phyloP scores from a whole-genome alignment of 2,113 vertebrate species.

The Xenus cinereus region DNA sequence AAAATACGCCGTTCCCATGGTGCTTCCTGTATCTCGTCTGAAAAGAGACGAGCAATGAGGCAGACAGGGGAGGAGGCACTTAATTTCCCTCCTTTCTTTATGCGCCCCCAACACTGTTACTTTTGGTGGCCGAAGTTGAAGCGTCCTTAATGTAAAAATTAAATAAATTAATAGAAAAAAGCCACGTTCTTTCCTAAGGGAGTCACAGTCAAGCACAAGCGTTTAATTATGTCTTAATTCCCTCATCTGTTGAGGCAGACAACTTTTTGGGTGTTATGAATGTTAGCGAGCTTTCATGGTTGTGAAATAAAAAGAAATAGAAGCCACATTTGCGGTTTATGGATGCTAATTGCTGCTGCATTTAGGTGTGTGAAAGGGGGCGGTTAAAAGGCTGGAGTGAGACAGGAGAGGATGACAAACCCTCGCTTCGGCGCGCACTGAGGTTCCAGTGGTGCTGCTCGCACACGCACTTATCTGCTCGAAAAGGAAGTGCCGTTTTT shows the following conservation, averaged over 20 bases:
- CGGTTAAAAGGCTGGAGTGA: conserved; percentile 59
- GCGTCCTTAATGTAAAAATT: not conserved
- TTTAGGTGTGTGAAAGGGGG: conserved; percentile 38
- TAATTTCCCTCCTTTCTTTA: not conserved
- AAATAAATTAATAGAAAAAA: not conserved
- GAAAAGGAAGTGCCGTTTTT: conserved; percentile 83
- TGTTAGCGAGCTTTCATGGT: conserved; percentile 48
- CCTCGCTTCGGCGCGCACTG: conserved; percentile 53
- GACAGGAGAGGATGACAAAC: conserved; percentile 59
- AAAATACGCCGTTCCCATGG: conserved; percentile 36
- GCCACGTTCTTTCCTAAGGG: not conserved
- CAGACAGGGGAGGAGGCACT: not conserved
- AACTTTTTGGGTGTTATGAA: conserved; percentile 34
- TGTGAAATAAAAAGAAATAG: conserved; percentile 20
- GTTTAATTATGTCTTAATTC: conserved; percentile 19
- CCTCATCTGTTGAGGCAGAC: conserved; percentile 30
- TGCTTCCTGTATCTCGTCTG: conserved; percentile 59
- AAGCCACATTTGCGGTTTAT: conserved; percentile 79
- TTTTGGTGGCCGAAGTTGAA: not conserved
- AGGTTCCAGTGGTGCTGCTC: conserved; percentile 65
- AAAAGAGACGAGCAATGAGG: conserved; percentile 22
- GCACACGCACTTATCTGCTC: conserved; percentile 68
- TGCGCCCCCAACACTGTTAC: not conserved
- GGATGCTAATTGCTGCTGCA: conserved; percentile 75
- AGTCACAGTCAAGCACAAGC: not conserved